phyloP scores from a whole-genome alignment of 2,797 vertebrate genomes.

The Hemibagrus guttatus region DNA sequence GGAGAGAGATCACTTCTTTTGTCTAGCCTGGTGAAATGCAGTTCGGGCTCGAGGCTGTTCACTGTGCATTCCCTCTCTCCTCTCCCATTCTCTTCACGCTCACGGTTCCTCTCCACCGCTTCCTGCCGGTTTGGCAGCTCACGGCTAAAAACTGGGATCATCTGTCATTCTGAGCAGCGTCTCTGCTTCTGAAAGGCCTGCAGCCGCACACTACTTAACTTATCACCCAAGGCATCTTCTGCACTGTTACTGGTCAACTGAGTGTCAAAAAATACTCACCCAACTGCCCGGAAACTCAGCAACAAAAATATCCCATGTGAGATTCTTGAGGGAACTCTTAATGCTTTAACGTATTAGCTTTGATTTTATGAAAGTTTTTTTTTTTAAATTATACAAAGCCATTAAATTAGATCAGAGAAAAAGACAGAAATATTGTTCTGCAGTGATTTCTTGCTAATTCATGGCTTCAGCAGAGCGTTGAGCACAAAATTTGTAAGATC shows the following conservation, averaged over 20 bases:
- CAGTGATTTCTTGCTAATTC: constrained; percentile 8
- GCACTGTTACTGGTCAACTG: constrained; percentile 8
- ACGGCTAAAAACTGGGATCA: constrained; percentile 32
- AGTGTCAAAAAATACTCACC: neutral
- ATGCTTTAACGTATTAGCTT: neutral
- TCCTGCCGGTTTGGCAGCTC: constrained; percentile 27
- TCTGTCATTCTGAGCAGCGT: constrained; percentile 25
- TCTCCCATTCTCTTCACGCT: constrained; percentile 20
- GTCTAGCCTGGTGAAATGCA: constrained; percentile 7
- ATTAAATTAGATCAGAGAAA: constrained; percentile 1
- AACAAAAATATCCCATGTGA: neutral
- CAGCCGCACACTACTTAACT: neutral
- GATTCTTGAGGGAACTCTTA: neutral
- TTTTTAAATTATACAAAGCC: neutral
- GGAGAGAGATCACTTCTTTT: constrained; percentile 23
- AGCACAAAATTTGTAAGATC: constrained; percentile 1
- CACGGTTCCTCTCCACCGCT: neutral
- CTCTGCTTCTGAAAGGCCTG: constrained; percentile 31
- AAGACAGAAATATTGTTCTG: constrained; percentile 8
- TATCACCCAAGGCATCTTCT: constrained; percentile 13
- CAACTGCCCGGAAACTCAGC: neutral
- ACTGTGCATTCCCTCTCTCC: neutral
- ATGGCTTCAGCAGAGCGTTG: neutral
- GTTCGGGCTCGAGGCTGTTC: constrained; percentile 2
- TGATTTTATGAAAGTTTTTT: neutral